Conservation (phyloP, 2,113 vertebrate genomes). For the Rhabdornis inornatus region DNA sequence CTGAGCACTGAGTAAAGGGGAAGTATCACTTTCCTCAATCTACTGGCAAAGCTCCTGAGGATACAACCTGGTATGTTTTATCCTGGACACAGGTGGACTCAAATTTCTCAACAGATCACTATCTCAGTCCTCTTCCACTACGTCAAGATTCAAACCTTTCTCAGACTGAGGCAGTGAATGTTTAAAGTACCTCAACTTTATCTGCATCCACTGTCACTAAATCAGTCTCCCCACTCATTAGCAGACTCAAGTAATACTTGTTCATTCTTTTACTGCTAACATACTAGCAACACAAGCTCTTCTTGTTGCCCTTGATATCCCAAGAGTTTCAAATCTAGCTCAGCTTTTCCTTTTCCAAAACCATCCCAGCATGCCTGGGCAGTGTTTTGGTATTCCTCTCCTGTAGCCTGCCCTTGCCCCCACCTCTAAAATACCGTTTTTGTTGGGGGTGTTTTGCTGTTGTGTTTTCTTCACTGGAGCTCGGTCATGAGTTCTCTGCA, state of each 20-base stretch:
- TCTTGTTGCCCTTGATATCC: neutral
- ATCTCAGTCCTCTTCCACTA: neutral
- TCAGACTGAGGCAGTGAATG: neutral
- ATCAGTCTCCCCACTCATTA: neutral
- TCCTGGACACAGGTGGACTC: neutral
- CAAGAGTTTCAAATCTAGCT: neutral
- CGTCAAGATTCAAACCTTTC: neutral
- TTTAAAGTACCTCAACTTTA: neutral
- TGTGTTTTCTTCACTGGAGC: neutral
- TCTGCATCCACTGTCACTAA: neutral
- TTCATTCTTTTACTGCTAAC: neutral
- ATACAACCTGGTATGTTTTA: neutral
- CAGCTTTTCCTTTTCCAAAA: neutral
- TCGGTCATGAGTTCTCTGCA: neutral
- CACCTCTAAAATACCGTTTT: neutral
- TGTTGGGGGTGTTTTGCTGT: neutral
- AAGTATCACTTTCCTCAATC: neutral
- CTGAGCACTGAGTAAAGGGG: neutral
- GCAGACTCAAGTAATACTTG: neutral
- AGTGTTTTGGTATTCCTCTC: neutral
- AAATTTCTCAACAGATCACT: neutral
- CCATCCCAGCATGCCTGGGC: neutral
- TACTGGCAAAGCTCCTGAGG: neutral
- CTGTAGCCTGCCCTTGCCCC: neutral
- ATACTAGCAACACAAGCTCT: neutral